phyloP scores from a whole-genome alignment of 2,888 invertebrate genomes.

The Alsophila aescularia region DNA sequence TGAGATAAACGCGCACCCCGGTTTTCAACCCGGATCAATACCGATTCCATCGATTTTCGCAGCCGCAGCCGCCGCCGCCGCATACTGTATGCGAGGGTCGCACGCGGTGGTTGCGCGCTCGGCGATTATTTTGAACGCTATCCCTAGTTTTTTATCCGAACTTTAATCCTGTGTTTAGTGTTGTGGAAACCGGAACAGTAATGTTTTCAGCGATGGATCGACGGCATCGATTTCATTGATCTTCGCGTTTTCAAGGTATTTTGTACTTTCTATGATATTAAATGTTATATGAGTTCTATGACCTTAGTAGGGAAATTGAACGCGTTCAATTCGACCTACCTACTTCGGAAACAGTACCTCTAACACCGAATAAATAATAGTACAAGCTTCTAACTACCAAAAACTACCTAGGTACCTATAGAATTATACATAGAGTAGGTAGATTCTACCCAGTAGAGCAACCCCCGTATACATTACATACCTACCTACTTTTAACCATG shows the following conservation, averaged over 20 bases:
- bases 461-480: too few species aligned
- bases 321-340: too few species aligned
- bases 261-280: too few species aligned
- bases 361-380: too few species aligned
- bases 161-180: constrained; percentile 1
- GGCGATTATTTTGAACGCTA: constrained; percentile 34
- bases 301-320: too few species aligned
- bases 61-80: constrained; percentile 87
- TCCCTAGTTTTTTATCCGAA: constrained; percentile 2
- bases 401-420: too few species aligned
- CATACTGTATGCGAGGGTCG: constrained; percentile 77
- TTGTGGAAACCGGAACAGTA: constrained; percentile 8
- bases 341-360: too few species aligned
- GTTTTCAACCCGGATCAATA: constrained; percentile 88
- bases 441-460: too few species aligned
- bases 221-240: constrained; percentile 18
- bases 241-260: constrained; percentile 10
- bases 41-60: constrained; percentile 89
- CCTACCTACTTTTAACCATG: too few species aligned
- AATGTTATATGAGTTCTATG: too few species aligned
- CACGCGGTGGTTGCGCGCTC: constrained; percentile 81
- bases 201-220: neutral
- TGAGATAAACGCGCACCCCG: constrained; percentile 91
- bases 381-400: too few species aligned
- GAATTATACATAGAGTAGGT: too few species aligned